phyloP scores from a whole-genome alignment of 2,797 vertebrate species.

The Microctenopoma lineatum region DNA sequence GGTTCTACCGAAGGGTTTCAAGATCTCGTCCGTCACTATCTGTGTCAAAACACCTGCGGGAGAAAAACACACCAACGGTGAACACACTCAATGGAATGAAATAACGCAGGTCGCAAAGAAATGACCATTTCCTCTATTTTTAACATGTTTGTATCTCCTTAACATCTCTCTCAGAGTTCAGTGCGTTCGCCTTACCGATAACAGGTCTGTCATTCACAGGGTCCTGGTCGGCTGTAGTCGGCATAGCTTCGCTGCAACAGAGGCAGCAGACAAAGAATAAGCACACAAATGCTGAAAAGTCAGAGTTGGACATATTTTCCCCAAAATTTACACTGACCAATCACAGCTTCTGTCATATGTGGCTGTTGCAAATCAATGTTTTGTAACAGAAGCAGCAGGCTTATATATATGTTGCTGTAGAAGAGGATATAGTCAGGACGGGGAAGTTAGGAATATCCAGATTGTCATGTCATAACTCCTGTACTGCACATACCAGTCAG shows the following conservation, averaged over 20 bases:
- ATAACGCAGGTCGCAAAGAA: not conserved
- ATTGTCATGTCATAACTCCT: conserved; percentile 38
- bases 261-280: conserved; percentile 42
- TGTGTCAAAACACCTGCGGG: conserved; percentile 85
- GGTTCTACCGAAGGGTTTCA: conserved; percentile 79
- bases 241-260: conserved; percentile 38
- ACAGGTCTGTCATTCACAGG: conserved; percentile 74
- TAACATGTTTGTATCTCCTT: not conserved
- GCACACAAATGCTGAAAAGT: conserved; percentile 17
- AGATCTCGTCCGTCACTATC: conserved; percentile 71
- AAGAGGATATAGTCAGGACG: conserved; percentile 54
- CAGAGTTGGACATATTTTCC: conserved; percentile 37
- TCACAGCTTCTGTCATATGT: not conserved
- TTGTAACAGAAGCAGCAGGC: not conserved
- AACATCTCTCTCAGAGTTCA: not conserved
- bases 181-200: conserved; percentile 68
- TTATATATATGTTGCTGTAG: conserved; percentile 9
- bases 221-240: conserved; percentile 13
- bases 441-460: conserved; percentile 75
- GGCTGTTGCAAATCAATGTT: not conserved
- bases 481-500: conserved; percentile 17
- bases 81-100: not conserved
- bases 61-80: conserved; percentile 20
- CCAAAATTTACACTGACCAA: not conserved
- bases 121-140: not conserved